Conservation (phyloP, 2,888 invertebrate genomes). For the Xestia xanthographa region DNA sequence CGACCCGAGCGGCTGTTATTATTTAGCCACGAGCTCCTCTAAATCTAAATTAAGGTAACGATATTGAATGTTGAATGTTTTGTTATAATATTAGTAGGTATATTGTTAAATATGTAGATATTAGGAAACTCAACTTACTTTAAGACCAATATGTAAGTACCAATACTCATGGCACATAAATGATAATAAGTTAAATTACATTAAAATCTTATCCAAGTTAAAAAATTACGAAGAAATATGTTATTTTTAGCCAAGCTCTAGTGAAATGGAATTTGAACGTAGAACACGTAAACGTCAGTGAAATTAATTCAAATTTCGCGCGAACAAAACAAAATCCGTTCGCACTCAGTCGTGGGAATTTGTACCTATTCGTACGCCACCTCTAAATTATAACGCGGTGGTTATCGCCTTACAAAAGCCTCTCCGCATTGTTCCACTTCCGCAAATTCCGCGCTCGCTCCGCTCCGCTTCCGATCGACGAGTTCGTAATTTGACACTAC, state of each 20-base stretch:
- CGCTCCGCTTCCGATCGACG: constrained; percentile 68
- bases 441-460: constrained; percentile 65
- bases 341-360: constrained; percentile 35
- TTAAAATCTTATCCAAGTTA: background rate
- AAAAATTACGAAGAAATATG: background rate
- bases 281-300: constrained; percentile 33
- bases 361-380: constrained; percentile 45
- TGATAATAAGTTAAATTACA: too few species aligned
- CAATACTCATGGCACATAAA: too few species aligned
- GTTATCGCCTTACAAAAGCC: constrained; percentile 71
- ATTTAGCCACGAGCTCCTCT: too few species aligned
- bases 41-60: too few species aligned
- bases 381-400: constrained; percentile 64
- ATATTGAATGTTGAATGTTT: too few species aligned
- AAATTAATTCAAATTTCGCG: constrained; percentile 45
- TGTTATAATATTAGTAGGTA: too few species aligned
- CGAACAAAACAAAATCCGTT: constrained; percentile 48
- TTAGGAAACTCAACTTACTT: too few species aligned
- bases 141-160: too few species aligned
- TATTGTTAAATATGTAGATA: too few species aligned
- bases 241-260: background rate
- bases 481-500: constrained; percentile 52
- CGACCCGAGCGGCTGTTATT: too few species aligned
- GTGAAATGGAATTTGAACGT: background rate
- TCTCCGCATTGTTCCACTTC: constrained; percentile 69